Evolutionary conservation across 2,113 vertebrate species (phyloP).

Genomic region (Coregonus clupeaformis): DNA sequence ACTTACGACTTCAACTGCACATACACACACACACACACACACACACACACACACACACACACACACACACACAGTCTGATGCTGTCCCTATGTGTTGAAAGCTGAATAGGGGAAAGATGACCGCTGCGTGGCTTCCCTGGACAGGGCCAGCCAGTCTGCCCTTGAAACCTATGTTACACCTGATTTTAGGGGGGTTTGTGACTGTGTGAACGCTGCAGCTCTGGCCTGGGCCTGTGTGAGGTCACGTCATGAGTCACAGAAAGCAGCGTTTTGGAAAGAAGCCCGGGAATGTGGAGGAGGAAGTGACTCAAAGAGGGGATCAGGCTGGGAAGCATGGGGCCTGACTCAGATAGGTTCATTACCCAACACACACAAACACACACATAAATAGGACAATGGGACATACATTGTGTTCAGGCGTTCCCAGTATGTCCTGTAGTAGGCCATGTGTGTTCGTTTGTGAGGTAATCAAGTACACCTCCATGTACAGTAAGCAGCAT

Average conservation of each 20-base stretch:
- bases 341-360: constrained; percentile 1
- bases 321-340: background rate
- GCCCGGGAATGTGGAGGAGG: constrained; percentile 24
- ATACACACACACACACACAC: too few relatives aligned
- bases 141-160: background rate
- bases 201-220: background rate
- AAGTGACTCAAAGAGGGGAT: constrained; percentile 31
- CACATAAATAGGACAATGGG: background rate
- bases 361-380: constrained; percentile 12
- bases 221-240: background rate
- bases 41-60: too few relatives aligned
- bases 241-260: constrained; percentile 9
- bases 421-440: background rate
- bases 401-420: constrained; percentile 1
- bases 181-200: background rate
- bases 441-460: background rate
- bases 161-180: constrained; percentile 26
- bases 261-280: background rate
- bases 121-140: background rate
- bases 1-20: too few relatives aligned
- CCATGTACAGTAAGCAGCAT: background rate
- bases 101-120: background rate
- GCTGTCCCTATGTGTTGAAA: background rate
- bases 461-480: background rate
- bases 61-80: background rate